phyloP scores from a whole-genome alignment of 2,888 invertebrate species.

The Limenitis camilla region DNA sequence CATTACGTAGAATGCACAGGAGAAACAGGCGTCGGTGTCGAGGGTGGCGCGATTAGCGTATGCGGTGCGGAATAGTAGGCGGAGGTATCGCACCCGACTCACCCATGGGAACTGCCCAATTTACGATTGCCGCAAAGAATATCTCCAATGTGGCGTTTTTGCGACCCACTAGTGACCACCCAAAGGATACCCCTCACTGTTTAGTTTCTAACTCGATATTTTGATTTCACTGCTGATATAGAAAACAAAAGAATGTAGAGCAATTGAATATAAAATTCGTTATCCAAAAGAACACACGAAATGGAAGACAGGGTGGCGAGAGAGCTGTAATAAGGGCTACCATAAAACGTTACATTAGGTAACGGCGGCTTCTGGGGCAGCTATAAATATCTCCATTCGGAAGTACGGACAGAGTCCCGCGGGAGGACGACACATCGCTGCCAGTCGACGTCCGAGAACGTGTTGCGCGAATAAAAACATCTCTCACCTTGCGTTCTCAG shows the following conservation, averaged over 20 bases:
- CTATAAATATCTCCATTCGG: slow-evolving; percentile 73
- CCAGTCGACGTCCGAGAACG: slow-evolving; percentile 59
- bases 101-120: slow-evolving; percentile 47
- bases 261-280: neutral
- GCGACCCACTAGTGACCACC: slow-evolving; percentile 53
- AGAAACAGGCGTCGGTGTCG: slow-evolving; percentile 39
- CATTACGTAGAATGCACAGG: slow-evolving; percentile 63
- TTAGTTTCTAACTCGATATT: slow-evolving; percentile 1
- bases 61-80: slow-evolving; percentile 45
- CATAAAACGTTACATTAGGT: slow-evolving; percentile 74
- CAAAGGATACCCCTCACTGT: too few relatives aligned
- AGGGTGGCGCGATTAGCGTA: slow-evolving; percentile 58
- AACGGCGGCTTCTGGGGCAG: slow-evolving; percentile 72
- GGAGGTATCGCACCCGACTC: slow-evolving; percentile 34
- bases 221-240: too few relatives aligned
- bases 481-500: slow-evolving; percentile 50
- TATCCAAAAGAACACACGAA: slow-evolving; percentile 29
- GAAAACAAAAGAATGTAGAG: too few relatives aligned
- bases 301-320: slow-evolving; percentile 31
- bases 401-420: slow-evolving; percentile 71
- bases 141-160: slow-evolving; percentile 61
- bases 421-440: slow-evolving; percentile 63
- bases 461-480: slow-evolving; percentile 70
- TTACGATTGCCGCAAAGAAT: slow-evolving; percentile 70
- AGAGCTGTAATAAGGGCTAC: slow-evolving; percentile 71